phyloP scores from a whole-genome alignment of 2,797 vertebrate species.

The Pteropus rufus region DNA sequence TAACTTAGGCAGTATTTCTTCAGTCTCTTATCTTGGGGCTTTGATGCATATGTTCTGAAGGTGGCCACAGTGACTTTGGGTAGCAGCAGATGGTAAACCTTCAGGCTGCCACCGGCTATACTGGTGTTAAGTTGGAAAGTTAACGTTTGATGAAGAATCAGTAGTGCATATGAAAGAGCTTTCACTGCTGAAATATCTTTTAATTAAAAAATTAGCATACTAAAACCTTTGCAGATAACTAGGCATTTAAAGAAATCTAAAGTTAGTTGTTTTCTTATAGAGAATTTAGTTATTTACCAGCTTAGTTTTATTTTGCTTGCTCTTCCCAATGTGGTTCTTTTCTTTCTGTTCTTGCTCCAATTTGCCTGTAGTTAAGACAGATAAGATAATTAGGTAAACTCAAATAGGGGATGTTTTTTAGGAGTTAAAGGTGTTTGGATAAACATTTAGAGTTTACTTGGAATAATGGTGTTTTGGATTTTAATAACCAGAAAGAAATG shows the following conservation, averaged over 20 bases:
- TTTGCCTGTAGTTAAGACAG: background rate
- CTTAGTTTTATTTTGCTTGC: constrained; percentile 54
- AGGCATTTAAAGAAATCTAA: constrained; percentile 79
- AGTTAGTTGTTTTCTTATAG: constrained; percentile 82
- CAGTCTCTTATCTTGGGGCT: constrained; percentile 85
- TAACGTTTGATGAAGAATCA: constrained; percentile 94
- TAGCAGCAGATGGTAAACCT: constrained; percentile 98
- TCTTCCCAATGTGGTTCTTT: background rate
- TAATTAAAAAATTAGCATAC: constrained; percentile 90
- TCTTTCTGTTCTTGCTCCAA: background rate
- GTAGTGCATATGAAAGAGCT: constrained; percentile 96
- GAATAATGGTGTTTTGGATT: background rate
- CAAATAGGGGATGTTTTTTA: background rate
- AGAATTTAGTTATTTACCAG: constrained; percentile 76
- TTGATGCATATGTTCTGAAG: constrained; percentile 98
- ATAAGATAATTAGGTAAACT: background rate
- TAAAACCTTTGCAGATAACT: constrained; percentile 83
- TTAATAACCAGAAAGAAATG: constrained; percentile 1
- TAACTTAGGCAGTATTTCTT: constrained; percentile 84
- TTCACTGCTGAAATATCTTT: constrained; percentile 87
- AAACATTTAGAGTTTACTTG: constrained; percentile 27
- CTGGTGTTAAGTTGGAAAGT: constrained; percentile 93
- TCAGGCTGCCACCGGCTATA: constrained; percentile 93
- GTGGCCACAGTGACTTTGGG: constrained; percentile 90
- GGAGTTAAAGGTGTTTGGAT: background rate